Conservation (phyloP, 2,113 vertebrate genomes). For the Scortum barcoo region DNA sequence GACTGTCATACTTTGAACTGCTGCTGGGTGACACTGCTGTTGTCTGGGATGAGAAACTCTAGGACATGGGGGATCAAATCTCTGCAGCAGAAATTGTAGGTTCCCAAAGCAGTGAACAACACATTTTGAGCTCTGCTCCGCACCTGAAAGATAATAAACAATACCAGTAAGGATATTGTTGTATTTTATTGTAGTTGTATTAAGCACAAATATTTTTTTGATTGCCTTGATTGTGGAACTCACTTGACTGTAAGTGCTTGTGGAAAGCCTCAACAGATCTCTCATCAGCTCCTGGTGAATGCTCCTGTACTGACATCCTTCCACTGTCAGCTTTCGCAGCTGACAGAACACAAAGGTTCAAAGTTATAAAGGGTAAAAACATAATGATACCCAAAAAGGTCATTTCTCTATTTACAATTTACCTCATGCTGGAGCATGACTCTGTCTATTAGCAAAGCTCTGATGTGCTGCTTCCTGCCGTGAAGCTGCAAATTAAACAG, state of each 20-base stretch:
- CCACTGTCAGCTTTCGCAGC: constrained; percentile 94
- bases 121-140: constrained; percentile 95
- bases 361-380: constrained; percentile 15
- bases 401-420: constrained; percentile 27
- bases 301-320: constrained; percentile 94
- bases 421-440: constrained; percentile 99
- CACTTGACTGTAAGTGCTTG: constrained; percentile 97
- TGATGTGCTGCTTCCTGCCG: constrained; percentile 96
- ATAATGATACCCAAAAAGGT: fast-evolving
- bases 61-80: constrained; percentile 95
- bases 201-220: not conserved
- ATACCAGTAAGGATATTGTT: not conserved
- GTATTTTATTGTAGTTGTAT: not conserved
- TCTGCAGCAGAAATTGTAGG: constrained; percentile 97
- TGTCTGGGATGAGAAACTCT: constrained; percentile 89
- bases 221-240: constrained; percentile 33
- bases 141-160: constrained; percentile 83
- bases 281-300: constrained; percentile 93
- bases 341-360: constrained; percentile 69
- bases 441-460: constrained; percentile 95
- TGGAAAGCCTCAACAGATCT: constrained; percentile 94
- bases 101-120: constrained; percentile 94
- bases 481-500: constrained; percentile 88
- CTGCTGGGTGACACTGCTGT: constrained; percentile 90
- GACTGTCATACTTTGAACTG: constrained; percentile 92